Percentiles rank a stretch among this genome's conserved stretches.
Conservation (phyloP, 1,140 invertebrate species). For the Hypsibius dujardini region DNA sequence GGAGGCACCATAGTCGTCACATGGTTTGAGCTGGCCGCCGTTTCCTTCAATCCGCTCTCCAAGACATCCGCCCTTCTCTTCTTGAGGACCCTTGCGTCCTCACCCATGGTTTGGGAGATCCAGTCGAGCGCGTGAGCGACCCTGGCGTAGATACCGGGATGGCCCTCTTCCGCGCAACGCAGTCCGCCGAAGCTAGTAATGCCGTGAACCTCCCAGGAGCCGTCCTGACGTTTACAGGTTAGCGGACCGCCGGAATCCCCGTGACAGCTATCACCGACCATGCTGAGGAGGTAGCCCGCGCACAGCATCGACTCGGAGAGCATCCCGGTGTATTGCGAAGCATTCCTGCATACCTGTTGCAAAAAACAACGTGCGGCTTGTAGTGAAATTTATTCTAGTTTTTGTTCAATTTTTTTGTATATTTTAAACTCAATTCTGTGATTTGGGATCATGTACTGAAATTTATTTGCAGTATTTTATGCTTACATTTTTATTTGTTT, state of each 20-base stretch:
- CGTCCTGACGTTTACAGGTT: conserved; percentile 7
- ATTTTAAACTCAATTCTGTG: too few relatives aligned
- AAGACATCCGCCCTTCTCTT: neutral
- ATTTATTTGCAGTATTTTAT: too few relatives aligned
- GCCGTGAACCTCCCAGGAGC: conserved; percentile 11
- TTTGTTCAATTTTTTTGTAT: too few relatives aligned
- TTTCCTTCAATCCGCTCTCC: neutral
- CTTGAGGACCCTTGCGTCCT: conserved; percentile 2
- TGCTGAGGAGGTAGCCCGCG: neutral
- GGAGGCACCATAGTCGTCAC: neutral
- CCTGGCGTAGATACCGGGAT: conserved; percentile 12
- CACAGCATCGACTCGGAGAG: conserved; percentile 13
- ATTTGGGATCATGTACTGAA: too few relatives aligned
- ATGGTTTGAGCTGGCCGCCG: neutral
- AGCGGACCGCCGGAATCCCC: conserved; percentile 11
- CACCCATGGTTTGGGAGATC: conserved; percentile 10
- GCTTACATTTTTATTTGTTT: too few relatives aligned
- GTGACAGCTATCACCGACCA: conserved; percentile 13
- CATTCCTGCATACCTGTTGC: neutral
- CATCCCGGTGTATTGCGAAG: neutral
- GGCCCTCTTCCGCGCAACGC: conserved; percentile 9
- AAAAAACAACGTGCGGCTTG: too few relatives aligned
- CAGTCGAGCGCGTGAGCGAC: conserved; percentile 7
- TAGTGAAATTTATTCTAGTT: too few relatives aligned
- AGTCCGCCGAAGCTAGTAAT: conserved; percentile 10